Percentiles rank a stretch among this genome's conserved stretches.
These are phyloP conservation scores for Tachina fera DNA, from an alignment of 2,888 invertebrate genomes.

Conservation along the genomic window DNA sequence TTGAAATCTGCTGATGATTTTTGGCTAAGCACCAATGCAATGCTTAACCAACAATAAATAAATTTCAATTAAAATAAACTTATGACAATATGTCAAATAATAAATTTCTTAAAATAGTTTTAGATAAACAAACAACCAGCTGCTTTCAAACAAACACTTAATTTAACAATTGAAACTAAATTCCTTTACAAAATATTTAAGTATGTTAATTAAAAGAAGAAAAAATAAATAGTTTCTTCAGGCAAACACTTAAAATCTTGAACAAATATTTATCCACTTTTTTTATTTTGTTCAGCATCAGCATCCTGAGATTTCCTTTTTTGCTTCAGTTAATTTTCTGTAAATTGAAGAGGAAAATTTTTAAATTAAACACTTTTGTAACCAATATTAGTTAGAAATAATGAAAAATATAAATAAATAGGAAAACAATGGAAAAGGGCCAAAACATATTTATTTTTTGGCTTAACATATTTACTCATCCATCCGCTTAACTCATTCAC, in stretches of 20 bases:
- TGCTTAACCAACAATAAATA: too few relatives aligned
- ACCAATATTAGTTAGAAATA: slow-evolving; percentile 47
- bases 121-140: slow-evolving; percentile 33
- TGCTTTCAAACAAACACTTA: slow-evolving; percentile 22
- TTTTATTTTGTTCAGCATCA: not conserved
- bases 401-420: slow-evolving; percentile 9
- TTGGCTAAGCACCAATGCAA: too few relatives aligned
- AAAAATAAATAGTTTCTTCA: not conserved
- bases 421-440: slow-evolving; percentile 6
- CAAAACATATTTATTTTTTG: slow-evolving; percentile 68
- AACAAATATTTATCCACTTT: slow-evolving; percentile 43
- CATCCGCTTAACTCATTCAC: not conserved
- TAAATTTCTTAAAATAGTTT: not conserved
- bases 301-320: not conserved
- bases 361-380: slow-evolving; percentile 61
- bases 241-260: slow-evolving; percentile 30
- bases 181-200: slow-evolving; percentile 11
- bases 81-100: too few relatives aligned
- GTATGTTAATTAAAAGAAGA: slow-evolving; percentile 10
- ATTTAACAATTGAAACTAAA: not conserved
- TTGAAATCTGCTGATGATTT: too few relatives aligned
- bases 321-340: slow-evolving; percentile 65
- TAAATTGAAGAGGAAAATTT: slow-evolving; percentile 52
- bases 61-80: too few relatives aligned
- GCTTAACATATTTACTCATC: slow-evolving; percentile 48